phyloP scores from a whole-genome alignment of 2,797 vertebrate species.

The Sebastolobus alascanus region DNA sequence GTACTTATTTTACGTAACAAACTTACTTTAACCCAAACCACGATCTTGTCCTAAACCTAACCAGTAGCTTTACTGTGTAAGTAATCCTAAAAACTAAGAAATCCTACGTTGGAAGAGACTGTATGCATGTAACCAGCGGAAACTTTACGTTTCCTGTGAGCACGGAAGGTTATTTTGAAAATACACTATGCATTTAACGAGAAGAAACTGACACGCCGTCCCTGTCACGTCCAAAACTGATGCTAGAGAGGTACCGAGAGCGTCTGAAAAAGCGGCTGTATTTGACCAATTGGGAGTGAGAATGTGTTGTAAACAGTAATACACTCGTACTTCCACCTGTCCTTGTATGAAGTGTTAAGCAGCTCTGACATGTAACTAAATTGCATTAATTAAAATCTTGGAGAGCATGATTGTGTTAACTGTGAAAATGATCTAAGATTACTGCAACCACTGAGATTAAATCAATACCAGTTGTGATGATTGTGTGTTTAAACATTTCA shows the following conservation, averaged over 20 bases:
- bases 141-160: no score
- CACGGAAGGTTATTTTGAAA: no score
- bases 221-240: no score
- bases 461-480: constrained; percentile 25
- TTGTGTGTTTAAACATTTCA: constrained; percentile 9
- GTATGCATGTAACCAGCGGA: no score
- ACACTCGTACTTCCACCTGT: background rate
- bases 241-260: no score
- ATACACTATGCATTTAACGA: no score
- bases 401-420: constrained; percentile 5
- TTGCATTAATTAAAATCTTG: constrained; percentile 8
- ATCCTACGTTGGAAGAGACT: no score
- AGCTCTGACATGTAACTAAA: background rate
- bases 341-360: background rate
- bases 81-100: background rate
- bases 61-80: background rate
- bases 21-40: background rate
- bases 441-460: constrained; percentile 23
- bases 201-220: no score
- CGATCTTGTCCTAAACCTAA: background rate
- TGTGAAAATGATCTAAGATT: constrained; percentile 29
- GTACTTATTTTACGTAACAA: background rate
- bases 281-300: no score
- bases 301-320: background rate
- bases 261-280: no score